Evolutionary conservation across 2,113 vertebrate species (phyloP).

Genomic region (Platichthys flesus): DNA sequence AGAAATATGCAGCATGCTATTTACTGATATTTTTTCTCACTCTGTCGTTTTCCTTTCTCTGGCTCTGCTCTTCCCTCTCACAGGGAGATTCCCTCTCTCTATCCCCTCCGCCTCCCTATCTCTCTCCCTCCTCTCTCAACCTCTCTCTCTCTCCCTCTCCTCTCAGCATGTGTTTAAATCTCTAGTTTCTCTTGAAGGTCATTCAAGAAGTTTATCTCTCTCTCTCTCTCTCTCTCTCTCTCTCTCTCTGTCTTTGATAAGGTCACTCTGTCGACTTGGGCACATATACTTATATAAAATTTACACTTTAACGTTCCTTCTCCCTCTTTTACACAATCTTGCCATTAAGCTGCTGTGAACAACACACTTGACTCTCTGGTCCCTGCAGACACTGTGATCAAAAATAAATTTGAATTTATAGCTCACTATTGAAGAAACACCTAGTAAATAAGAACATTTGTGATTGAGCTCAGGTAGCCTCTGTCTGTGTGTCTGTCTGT

Average conservation of each 20-base stretch:
- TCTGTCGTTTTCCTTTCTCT: background rate
- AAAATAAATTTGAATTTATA: background rate
- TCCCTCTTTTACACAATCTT: background rate
- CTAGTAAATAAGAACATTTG: no score
- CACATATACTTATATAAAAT: background rate
- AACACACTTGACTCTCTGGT: no score
- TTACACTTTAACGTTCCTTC: background rate
- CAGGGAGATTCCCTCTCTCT: background rate
- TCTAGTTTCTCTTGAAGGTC: conserved; percentile 50
- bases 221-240: background rate
- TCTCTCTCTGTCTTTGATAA: background rate
- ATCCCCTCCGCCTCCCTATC: background rate
- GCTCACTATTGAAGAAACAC: background rate
- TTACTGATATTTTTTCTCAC: background rate
- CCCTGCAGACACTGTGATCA: no score
- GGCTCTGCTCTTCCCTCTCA: background rate
- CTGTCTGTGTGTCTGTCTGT: no score
- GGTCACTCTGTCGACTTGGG: background rate
- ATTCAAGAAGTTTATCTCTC: conserved; percentile 17
- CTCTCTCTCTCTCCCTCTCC: background rate
- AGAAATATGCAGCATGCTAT: conserved; percentile 30
- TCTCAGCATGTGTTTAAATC: conserved; percentile 31
- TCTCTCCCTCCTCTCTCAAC: background rate
- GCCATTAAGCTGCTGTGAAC: background rate
- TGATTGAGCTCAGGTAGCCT: no score